Base-by-base conservation (phyloP, 2,113 vertebrate species). In the Pleuronectes platessa region DNA sequence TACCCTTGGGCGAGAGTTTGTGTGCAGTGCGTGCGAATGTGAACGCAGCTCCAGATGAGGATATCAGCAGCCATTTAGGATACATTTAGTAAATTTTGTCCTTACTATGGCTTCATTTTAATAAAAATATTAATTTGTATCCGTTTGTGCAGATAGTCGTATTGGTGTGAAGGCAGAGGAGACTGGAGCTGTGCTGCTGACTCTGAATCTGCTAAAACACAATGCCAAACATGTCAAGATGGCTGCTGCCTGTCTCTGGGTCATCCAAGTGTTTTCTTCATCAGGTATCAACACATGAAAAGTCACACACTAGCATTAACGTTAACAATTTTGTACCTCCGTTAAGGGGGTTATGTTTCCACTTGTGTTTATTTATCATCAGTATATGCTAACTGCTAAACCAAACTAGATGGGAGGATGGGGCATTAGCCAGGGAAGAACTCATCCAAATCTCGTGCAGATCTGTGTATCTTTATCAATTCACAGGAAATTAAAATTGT, bases 121-220 rank as follows among this genome's bases (percentile, higher is more conserved):
- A 24, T 71, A n/a, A 23, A 24, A 10, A 20, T 66, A 11, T 77
- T 3, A 60, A 8, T 59, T 5, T 89, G 23, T 79, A 42, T 42
- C 40, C 40, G 20, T 74, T 12, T 67, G 35, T 68, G 20, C 81
- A 99, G 97, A 98, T 78, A 93, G 76, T 27, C 93, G 88, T 14
- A 96, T 99, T 81, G 97, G 97, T 31, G 54, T 93, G 85, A 99
- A 98, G 84, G 97, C 95, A 0, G 95, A 97, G 81, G 93, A 95
- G 2, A 83, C 94, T 60, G 96, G 95, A 68, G 97, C 95, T 0
- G 94, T 96, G 21, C 93, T 97, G 67, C 81, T 94, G 58, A 96
- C 92, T 0, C 82, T 99, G 68, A 95, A 92, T 68, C 82, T 99
- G 81, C 86, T 95, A 74, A 94, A 90, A 81, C 95, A 93, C 51